Evolutionary conservation across 2,113 vertebrate genomes (phyloP).

Genomic region (Eulemur rufifrons): DNA sequence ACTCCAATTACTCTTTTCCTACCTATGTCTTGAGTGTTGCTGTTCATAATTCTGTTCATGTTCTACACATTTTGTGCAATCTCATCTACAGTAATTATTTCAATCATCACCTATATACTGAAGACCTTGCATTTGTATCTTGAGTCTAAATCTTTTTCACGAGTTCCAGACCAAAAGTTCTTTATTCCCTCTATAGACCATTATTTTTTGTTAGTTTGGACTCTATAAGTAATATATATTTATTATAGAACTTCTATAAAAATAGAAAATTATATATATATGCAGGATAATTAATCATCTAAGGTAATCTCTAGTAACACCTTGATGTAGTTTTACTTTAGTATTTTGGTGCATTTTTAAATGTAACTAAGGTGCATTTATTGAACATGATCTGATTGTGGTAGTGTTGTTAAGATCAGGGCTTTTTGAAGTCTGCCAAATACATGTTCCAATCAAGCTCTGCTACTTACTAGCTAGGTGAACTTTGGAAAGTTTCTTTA

Average conservation of each 20-base stretch:
- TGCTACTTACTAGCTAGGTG: background rate
- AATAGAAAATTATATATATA: background rate
- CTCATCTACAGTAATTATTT: background rate
- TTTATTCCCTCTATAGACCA: background rate
- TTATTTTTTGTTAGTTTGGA: background rate
- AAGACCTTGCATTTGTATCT: slow-evolving; percentile 20
- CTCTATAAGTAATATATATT: background rate
- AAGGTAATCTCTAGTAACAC: background rate
- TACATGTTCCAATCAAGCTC: background rate
- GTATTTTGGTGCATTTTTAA: background rate
- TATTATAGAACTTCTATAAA: background rate
- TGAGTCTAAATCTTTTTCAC: background rate
- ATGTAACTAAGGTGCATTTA: background rate
- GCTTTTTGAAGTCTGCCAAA: background rate
- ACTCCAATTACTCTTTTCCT: background rate
- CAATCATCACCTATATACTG: background rate
- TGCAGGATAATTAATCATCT: background rate
- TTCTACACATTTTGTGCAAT: background rate
- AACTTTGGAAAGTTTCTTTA: slow-evolving; percentile 26
- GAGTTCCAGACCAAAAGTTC: background rate
- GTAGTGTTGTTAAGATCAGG: background rate
- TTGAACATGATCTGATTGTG: background rate
- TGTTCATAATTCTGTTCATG: background rate
- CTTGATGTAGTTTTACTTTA: background rate
- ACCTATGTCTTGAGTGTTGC: background rate